Conservation (phyloP, 2,797 vertebrate species). For the Gymnoscopelus microlampas region DNA sequence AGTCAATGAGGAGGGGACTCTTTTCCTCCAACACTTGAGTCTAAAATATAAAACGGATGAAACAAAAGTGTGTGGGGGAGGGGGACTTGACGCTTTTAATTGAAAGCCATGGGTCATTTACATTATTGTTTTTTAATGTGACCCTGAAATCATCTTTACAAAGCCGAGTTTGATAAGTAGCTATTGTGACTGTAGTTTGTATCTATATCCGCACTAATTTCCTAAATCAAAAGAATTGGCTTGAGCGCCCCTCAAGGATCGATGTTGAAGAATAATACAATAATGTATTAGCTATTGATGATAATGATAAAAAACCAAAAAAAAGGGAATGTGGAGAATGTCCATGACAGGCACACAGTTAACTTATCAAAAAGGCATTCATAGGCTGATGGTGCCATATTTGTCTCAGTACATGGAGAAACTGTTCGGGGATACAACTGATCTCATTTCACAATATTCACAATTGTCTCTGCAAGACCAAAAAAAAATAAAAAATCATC, state of each 20-base stretch:
- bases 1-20: conserved; percentile 76
- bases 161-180: conserved; percentile 67
- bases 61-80: conserved; percentile 50
- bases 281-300: conserved; percentile 2
- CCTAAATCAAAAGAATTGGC: conserved; percentile 47
- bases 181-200: conserved; percentile 62
- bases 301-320: background rate
- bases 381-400: conserved; percentile 38
- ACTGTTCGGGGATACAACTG: conserved; percentile 55
- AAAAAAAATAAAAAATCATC: conserved; percentile 84
- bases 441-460: conserved; percentile 79
- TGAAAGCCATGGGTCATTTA: conserved; percentile 82
- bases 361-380: conserved; percentile 39
- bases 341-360: conserved; percentile 2
- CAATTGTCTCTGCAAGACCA: conserved; percentile 81
- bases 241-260: conserved; percentile 22
- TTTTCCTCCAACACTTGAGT: conserved; percentile 72
- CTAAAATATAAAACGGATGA: conserved; percentile 66
- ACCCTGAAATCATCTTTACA: conserved; percentile 68
- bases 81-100: conserved; percentile 72
- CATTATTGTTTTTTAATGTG: conserved; percentile 77
- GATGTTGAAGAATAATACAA: conserved; percentile 14
- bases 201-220: conserved; percentile 67
- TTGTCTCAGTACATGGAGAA: conserved; percentile 38
- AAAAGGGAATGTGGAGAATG: background rate